Base-by-base conservation (phyloP, 64 coral and sea anemone species). In the Hydrozoanthus tunicans region DNA sequence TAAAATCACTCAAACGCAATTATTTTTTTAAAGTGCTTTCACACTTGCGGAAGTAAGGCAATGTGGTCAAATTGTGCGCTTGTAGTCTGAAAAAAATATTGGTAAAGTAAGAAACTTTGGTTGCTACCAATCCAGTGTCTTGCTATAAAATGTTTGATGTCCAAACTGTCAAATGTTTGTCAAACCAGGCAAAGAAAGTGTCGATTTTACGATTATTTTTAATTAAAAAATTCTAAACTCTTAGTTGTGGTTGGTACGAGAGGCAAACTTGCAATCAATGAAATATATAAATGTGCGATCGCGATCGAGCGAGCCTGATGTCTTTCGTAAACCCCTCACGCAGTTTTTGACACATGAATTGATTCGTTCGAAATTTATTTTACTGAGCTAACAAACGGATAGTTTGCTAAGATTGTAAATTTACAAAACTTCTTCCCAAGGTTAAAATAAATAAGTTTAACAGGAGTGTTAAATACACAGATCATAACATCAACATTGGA, bases 351-450 rank as follows among this genome's bases (percentile, higher is more conserved):
- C 84, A 75, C 54, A 73, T 77, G 82, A 88, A 93, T 82, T 90
- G 86, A 90, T 97, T 97, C 92, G 90, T 97, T 89, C 94, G 86
- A 97, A 97, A 97, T 97, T 97, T 97, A 97, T 97, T 97, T 94
- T 90, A 90, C 82, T 94, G 92, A 96, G 91, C 92, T 94, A 97
- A 94, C 95, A 96, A 95, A 93, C 90, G 85, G 66, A 82, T 89
- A 91, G 88, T 93, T 97, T 79, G 92, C 82, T 90, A 91, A 93
- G 95, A 97, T 90, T 94, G 95, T 94, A 97, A 93, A 94, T 97
- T 97, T 97, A 97, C 95, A 97, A 93, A 97, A 97, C 92, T 90
- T 89, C 73, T 97, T 90, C 90, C 92, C 93, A 91, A 89, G 52
- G 77, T 90, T 94, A 92, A 83, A 94, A 97, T 97, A 97, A 97